Conservation (phyloP, 2,888 invertebrate genomes). For the Ommatoiulus sabulosus region DNA sequence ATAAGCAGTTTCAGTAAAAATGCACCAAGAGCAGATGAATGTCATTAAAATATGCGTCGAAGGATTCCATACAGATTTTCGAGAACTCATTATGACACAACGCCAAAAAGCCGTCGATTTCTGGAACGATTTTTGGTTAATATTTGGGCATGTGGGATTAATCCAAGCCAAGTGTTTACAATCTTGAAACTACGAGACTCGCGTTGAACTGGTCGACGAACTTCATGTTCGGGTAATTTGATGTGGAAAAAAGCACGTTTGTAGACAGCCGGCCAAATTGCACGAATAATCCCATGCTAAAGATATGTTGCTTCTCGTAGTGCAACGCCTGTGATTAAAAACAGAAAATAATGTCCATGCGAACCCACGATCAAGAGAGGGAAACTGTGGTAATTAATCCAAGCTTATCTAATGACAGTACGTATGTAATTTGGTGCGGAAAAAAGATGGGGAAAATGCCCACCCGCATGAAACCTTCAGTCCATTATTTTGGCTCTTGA, state of each 20-base stretch:
- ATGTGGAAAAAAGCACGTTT: background rate
- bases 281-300: slow-evolving; percentile 35
- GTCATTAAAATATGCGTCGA: background rate
- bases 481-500: background rate
- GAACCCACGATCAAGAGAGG: slow-evolving; percentile 6
- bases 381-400: background rate
- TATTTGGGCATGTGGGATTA: slow-evolving; percentile 3
- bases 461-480: background rate
- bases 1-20: background rate
- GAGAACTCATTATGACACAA: background rate
- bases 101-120: background rate
- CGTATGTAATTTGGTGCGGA: background rate
- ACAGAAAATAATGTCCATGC: slow-evolving; percentile 27
- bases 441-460: background rate
- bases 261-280: background rate
- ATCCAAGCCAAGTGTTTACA: background rate
- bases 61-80: background rate
- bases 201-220: slow-evolving; percentile 34
- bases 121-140: too few relatives aligned
- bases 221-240: slow-evolving; percentile 41
- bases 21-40: slow-evolving; percentile 2
- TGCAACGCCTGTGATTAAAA: slow-evolving; percentile 20
- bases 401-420: slow-evolving; percentile 28
- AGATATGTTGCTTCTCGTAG: background rate
- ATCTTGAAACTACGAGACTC: slow-evolving; percentile 2